A percentile compares a stretch with the other conserved stretches of the same genome.
Evolutionary conservation across 2,797 vertebrate genomes (phyloP).

Genomic region (Schizopygopsis malacanthus): DNA sequence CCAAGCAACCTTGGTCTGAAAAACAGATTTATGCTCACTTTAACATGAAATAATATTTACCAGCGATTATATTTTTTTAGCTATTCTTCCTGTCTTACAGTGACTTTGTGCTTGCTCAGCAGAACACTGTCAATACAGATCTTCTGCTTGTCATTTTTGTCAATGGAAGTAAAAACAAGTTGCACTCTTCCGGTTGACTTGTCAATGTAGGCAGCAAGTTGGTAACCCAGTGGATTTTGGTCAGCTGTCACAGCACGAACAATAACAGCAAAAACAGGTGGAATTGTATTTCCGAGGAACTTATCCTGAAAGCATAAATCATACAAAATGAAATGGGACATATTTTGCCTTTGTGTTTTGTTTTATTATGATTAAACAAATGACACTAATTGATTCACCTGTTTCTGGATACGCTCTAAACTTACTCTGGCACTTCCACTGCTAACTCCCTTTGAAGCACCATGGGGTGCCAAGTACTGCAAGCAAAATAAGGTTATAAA

Average conservation of each 20-base stretch:
- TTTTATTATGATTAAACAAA: background rate
- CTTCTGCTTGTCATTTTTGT: too few species aligned
- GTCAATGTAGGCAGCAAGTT: too few species aligned
- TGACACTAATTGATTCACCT: slow-evolving; percentile 61
- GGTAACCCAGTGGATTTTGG: slow-evolving; percentile 78
- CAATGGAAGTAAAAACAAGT: too few species aligned
- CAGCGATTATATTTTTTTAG: too few species aligned
- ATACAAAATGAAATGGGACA: background rate
- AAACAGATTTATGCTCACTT: background rate
- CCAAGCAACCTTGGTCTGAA: slow-evolving; percentile 81
- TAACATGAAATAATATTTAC: too few species aligned
- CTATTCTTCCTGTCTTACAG: slow-evolving; percentile 70
- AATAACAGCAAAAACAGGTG: slow-evolving; percentile 73
- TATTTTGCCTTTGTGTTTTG: too few species aligned
- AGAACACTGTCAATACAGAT: slow-evolving; percentile 77
- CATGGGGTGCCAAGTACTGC: slow-evolving; percentile 62
- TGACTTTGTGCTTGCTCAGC: slow-evolving; percentile 81
- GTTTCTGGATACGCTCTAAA: slow-evolving; percentile 66
- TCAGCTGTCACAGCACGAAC: slow-evolving; percentile 75
- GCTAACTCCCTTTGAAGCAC: slow-evolving; percentile 33
- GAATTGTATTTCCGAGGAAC: slow-evolving; percentile 73
- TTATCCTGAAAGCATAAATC: slow-evolving; percentile 68
- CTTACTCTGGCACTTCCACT: slow-evolving; percentile 64
- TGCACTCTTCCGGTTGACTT: too few species aligned
- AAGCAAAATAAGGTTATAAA: slow-evolving; percentile 18